Percentiles rank a stretch among this genome's conserved stretches.
These are phyloP conservation scores for Notothenia rossii DNA, from an alignment of 2,113 vertebrate genomes.

Conservation along the genomic window DNA sequence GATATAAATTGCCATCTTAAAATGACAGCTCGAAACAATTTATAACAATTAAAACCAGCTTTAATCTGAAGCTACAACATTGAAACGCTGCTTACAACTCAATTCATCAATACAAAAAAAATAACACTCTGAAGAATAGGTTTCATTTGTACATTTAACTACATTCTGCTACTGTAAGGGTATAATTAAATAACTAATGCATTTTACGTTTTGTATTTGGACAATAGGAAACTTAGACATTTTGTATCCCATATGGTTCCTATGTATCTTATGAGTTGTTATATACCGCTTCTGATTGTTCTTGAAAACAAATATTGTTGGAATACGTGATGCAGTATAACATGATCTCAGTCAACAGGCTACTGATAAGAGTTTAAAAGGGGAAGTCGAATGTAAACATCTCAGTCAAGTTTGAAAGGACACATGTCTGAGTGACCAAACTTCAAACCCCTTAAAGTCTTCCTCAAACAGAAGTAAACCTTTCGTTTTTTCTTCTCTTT, in stretches of 20 bases:
- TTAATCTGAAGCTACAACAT: not conserved
- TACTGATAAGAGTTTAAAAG: constrained; percentile 26
- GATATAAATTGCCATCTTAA: not conserved
- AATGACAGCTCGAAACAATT: not conserved
- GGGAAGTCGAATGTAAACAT: constrained; percentile 32
- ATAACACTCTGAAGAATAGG: not conserved
- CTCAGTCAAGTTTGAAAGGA: constrained; percentile 50
- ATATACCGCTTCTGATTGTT: not conserved
- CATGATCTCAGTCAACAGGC: constrained; percentile 10
- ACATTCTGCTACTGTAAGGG: too few relatives aligned
- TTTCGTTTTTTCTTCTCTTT: constrained; percentile 42
- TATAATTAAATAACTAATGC: too few relatives aligned
- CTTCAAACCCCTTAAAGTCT: constrained; percentile 57
- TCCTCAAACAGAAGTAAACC: constrained; percentile 68
- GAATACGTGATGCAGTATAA: constrained; percentile 5
- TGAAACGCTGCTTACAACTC: not conserved
- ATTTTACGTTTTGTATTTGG: not conserved
- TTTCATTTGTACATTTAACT: too few relatives aligned
- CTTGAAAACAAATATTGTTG: not conserved
- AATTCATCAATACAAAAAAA: not conserved
- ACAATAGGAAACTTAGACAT: too few relatives aligned
- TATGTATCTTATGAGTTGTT: not conserved
- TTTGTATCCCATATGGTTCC: too few relatives aligned
- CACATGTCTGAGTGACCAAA: constrained; percentile 51
- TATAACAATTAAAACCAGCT: not conserved